phyloP scores from a whole-genome alignment of 2,797 vertebrate genomes.

The Cyclura pinguis region DNA sequence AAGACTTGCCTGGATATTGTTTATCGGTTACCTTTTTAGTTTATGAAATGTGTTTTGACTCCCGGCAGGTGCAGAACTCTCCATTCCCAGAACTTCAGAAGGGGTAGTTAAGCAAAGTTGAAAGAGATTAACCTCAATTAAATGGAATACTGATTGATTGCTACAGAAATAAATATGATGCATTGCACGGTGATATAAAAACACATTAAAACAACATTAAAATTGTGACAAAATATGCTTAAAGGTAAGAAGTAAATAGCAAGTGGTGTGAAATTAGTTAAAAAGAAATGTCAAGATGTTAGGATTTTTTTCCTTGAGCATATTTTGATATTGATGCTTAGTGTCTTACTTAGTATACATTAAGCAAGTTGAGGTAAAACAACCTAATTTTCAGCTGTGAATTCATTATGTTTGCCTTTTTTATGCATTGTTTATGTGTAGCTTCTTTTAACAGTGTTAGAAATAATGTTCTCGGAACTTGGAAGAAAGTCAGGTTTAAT shows the following conservation, averaged over 20 bases:
- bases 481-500: neutral
- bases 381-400: slow-evolving; percentile 7
- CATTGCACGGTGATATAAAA: slow-evolving; percentile 70
- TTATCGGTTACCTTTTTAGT: neutral
- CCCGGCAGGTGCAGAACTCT: slow-evolving; percentile 73
- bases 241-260: slow-evolving; percentile 62
- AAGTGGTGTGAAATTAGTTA: slow-evolving; percentile 63
- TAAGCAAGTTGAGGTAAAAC: slow-evolving; percentile 61
- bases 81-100: slow-evolving; percentile 43
- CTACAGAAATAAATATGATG: slow-evolving; percentile 77
- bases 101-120: slow-evolving; percentile 75
- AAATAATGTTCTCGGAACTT: slow-evolving; percentile 1
- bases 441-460: neutral
- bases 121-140: slow-evolving; percentile 84
- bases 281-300: slow-evolving; percentile 55
- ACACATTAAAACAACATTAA: slow-evolving; percentile 80
- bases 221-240: slow-evolving; percentile 70
- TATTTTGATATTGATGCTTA: slow-evolving; percentile 58
- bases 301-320: slow-evolving; percentile 53
- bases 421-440: neutral
- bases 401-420: slow-evolving; percentile 12
- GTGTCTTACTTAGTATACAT: slow-evolving; percentile 68
- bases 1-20: neutral
- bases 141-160: slow-evolving; percentile 78
- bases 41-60: slow-evolving; percentile 56